These are phyloP conservation scores for Leptinotarsa texana DNA, from an alignment of 1,140 invertebrate species.

Conservation along the genomic window DNA sequence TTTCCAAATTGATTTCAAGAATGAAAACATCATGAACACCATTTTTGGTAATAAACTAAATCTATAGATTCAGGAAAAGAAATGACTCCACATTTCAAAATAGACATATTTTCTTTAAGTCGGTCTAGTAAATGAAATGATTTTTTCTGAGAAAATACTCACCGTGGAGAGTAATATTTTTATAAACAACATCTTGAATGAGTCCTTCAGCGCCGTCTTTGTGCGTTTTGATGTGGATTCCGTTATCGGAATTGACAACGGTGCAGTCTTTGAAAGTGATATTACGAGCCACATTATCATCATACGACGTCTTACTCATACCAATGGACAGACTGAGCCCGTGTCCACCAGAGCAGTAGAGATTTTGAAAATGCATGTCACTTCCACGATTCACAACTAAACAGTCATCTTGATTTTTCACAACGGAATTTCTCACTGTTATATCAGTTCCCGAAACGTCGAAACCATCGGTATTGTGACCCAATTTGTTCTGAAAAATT, in stretches of 20 bases:
- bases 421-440: constrained; percentile 25
- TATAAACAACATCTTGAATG: constrained; percentile 31
- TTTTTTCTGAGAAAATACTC: neutral
- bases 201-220: constrained; percentile 27
- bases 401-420: constrained; percentile 39
- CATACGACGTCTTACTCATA: constrained; percentile 19
- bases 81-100: too few species aligned
- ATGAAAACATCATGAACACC: too few species aligned
- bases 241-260: constrained; percentile 30
- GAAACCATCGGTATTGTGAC: constrained; percentile 35
- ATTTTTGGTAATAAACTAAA: too few species aligned
- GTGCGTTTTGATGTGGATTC: constrained; percentile 35
- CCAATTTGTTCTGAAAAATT: neutral
- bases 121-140: too few species aligned
- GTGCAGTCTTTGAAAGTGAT: constrained; percentile 30
- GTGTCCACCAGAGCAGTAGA: constrained; percentile 33
- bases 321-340: constrained; percentile 35
- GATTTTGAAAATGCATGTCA: constrained; percentile 23
- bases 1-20: too few species aligned
- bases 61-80: too few species aligned
- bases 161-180: constrained; percentile 32
- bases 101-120: too few species aligned
- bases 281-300: constrained; percentile 26
- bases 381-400: constrained; percentile 30
- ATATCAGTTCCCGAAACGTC: constrained; percentile 26